Base-by-base conservation (phyloP, 2,113 vertebrate species). In the Oryzias woworae region DNA sequence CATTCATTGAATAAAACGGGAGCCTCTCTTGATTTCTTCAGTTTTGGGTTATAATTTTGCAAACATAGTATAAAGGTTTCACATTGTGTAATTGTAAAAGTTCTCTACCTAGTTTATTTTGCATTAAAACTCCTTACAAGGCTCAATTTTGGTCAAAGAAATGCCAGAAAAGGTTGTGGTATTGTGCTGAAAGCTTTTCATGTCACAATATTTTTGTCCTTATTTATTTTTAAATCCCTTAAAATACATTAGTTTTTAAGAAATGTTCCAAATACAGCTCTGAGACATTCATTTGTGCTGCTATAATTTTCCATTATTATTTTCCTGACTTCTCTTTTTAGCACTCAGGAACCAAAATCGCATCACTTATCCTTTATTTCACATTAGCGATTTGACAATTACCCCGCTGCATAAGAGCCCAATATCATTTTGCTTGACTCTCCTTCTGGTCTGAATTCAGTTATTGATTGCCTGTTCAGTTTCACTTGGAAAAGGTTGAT, bases 341-440 rank as follows among this genome's bases (percentile, higher is more conserved):
- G 66, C 86, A 85, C 85, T 85, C 81, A 83, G 88, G 73, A 80
- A 83, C 88, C 90, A 86, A 93, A 92, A 90, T 92, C 85, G 93
- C 94, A 94, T 92, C 90, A 92, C 91, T 89, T 87, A 92, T 94
- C 91, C 28, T 80, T 89, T 91, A 94, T 94, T 78, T 82, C 81
- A 69, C 90, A 92, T 92, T 93, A 94, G 88, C 85, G 87, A 87
- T 94, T 91, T 95, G 94, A 93, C 92, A 93, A 94, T 92, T 92
- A 90, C 90, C 82, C 89, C 82, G 3, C 76, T 87, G 88, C 91
- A 91, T 83, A 90, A 83, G 90, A 90, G 88, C 72, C 83, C 87
- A 92, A 92, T 94, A 92, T 92, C 91, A 94, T 96, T 97, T 93
- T 95, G 94, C 86, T 92, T 98, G 95, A 98, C 95, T 98, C 97